A percentile compares a stretch with the other conserved stretches of the same genome.
These are phyloP conservation scores for Microchirus variegatus DNA, from an alignment of 2,797 vertebrate species.

Conservation along the genomic window DNA sequence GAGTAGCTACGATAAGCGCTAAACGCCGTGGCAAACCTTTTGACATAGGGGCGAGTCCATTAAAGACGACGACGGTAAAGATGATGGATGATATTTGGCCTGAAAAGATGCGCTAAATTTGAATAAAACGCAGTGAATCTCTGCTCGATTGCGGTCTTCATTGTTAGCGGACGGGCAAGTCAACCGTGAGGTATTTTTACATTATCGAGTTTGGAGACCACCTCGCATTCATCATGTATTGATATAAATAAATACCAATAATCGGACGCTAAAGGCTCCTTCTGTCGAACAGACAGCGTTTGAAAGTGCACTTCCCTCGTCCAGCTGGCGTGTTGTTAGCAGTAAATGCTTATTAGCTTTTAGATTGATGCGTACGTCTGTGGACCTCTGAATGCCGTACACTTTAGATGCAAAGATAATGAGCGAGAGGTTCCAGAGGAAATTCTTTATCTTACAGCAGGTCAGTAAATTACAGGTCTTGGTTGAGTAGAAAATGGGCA, in stretches of 20 bases:
- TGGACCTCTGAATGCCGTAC: slow-evolving; percentile 24
- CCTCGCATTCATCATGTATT: background rate
- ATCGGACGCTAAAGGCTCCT: slow-evolving; percentile 15
- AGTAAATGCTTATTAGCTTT: slow-evolving; percentile 23
- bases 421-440: background rate
- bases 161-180: too few species aligned
- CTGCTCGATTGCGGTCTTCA: too few species aligned
- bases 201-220: too few species aligned
- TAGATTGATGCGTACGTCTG: slow-evolving; percentile 11
- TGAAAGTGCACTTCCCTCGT: slow-evolving; percentile 17
- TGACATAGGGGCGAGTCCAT: too few species aligned
- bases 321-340: slow-evolving; percentile 18
- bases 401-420: slow-evolving; percentile 31
- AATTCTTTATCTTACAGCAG: slow-evolving; percentile 2
- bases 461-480: slow-evolving; percentile 30
- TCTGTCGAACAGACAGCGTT: background rate
- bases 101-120: too few species aligned
- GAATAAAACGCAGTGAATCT: too few species aligned
- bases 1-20: too few species aligned
- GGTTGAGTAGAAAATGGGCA: slow-evolving; percentile 16
- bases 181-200: too few species aligned
- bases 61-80: too few species aligned
- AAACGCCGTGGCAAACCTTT: too few species aligned
- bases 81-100: too few species aligned
- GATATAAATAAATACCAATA: slow-evolving; percentile 27